phyloP scores from a whole-genome alignment of 2,888 invertebrate species.

The Fragum sueziense region DNA sequence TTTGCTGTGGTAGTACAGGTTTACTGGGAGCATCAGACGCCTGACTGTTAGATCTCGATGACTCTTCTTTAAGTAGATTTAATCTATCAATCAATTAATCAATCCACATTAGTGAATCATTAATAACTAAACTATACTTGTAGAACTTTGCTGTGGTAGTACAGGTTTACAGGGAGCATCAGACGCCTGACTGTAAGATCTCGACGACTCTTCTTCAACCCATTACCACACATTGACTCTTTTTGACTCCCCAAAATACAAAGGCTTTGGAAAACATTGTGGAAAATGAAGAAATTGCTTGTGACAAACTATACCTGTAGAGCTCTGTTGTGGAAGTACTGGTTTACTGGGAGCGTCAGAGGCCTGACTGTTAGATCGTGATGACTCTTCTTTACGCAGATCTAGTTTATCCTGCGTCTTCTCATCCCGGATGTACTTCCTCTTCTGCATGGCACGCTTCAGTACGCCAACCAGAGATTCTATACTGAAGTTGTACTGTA shows the following conservation, averaged over 20 bases:
- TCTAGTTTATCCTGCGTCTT: slow-evolving; percentile 70
- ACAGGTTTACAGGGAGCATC: slow-evolving; percentile 67
- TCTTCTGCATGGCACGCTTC: slow-evolving; percentile 74
- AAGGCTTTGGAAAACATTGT: no score
- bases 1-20: slow-evolving; percentile 60
- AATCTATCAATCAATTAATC: no score
- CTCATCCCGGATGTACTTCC: slow-evolving; percentile 73
- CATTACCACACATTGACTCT: no score
- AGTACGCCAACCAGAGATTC: slow-evolving; percentile 76
- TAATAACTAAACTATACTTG: no score
- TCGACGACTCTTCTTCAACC: slow-evolving; percentile 68
- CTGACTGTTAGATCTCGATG: slow-evolving; percentile 79
- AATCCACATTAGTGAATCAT: no score
- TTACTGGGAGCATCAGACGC: slow-evolving; percentile 74
- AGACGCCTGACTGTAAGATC: slow-evolving; percentile 79
- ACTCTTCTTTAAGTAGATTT: slow-evolving; percentile 66
- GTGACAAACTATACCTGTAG: slow-evolving; percentile 55
- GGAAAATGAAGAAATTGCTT: no score
- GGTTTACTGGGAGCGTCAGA: slow-evolving; percentile 72
- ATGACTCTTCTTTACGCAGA: slow-evolving; percentile 66
- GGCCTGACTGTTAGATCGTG: slow-evolving; percentile 79
- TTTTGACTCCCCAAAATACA: no score
- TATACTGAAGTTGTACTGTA: slow-evolving; percentile 78
- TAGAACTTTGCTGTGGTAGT: slow-evolving; percentile 62
- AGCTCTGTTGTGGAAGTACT: slow-evolving; percentile 63